These are phyloP conservation scores for Gopherus flavomarginatus DNA, from an alignment of 2,113 vertebrate genomes.

Conservation along the genomic window DNA sequence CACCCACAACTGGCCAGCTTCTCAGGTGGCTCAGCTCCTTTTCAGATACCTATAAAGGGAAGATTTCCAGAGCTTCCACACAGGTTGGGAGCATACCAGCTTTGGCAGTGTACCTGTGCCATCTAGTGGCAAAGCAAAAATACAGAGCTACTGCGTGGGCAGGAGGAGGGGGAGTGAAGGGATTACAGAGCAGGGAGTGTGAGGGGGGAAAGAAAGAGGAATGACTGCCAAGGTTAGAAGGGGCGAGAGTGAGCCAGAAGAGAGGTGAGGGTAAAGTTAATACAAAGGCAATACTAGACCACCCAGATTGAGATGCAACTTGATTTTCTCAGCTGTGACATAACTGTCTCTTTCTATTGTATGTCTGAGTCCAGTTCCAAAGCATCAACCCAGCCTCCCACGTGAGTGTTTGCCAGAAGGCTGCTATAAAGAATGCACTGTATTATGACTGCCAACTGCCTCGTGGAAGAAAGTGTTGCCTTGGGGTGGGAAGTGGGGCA, in stretches of 20 bases:
- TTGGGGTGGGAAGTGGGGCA: too few relatives aligned
- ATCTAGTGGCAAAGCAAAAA: not conserved
- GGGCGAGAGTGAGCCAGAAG: not conserved
- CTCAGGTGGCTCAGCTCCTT: not conserved
- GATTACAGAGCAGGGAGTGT: too few relatives aligned
- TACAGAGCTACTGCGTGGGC: not conserved
- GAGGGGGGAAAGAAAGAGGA: not conserved
- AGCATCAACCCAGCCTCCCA: too few relatives aligned
- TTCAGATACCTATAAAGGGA: not conserved
- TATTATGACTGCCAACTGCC: too few relatives aligned
- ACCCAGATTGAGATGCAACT: not conserved
- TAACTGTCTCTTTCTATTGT: not conserved
- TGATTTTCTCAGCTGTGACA: not conserved
- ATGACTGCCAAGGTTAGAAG: not conserved
- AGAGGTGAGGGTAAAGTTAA: not conserved
- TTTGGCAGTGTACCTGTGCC: not conserved
- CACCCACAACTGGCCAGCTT: too few relatives aligned
- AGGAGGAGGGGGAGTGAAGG: not conserved
- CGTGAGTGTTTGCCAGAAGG: too few relatives aligned
- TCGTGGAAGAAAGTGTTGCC: too few relatives aligned
- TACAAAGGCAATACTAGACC: not conserved
- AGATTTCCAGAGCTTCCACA: not conserved
- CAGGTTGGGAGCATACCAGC: not conserved
- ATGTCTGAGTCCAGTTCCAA: too few relatives aligned
- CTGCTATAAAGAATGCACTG: too few relatives aligned